Conservation (phyloP, 2,888 invertebrate genomes). For the Luperina nickerlii region DNA sequence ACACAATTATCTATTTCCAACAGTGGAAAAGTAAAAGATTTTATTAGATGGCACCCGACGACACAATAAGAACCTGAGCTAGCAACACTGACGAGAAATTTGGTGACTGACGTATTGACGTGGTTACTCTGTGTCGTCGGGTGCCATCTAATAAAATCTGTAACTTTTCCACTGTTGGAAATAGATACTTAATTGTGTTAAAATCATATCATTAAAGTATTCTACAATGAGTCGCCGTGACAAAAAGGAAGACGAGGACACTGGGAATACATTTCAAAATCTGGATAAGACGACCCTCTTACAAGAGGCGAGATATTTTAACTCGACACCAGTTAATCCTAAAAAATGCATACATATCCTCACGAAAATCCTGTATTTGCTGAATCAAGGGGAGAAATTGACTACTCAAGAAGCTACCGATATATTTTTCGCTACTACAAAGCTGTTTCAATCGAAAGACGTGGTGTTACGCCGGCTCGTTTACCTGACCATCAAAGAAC, state of each 20-base stretch:
- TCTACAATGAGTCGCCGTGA: conserved; percentile 66
- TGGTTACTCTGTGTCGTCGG: conserved; percentile 12
- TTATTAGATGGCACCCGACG: too few relatives aligned
- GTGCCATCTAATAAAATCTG: background rate
- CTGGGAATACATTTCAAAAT: conserved; percentile 95
- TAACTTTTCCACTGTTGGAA: conserved; percentile 10
- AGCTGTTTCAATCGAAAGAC: conserved; percentile 98
- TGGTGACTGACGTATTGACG: conserved; percentile 23
- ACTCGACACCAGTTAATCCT: conserved; percentile 98
- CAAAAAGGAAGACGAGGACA: conserved; percentile 91
- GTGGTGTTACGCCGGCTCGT: conserved; percentile 97
- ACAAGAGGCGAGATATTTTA: conserved; percentile 98
- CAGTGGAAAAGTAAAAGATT: too few relatives aligned
- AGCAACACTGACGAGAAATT: conserved; percentile 4
- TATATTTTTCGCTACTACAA: conserved; percentile 99
- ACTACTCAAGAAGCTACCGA: conserved; percentile 98
- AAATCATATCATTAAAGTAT: background rate
- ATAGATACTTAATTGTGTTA: conserved; percentile 3
- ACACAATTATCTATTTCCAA: too few relatives aligned
- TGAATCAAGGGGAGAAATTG: conserved; percentile 97
- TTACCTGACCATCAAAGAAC: conserved; percentile 97
- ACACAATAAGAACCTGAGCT: background rate
- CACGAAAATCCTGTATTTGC: conserved; percentile 97
- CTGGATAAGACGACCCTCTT: conserved; percentile 98
- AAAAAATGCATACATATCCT: conserved; percentile 98